These are phyloP conservation scores for Podocnemis expansa DNA, from an alignment of 2,113 vertebrate genomes.

Conservation along the genomic window DNA sequence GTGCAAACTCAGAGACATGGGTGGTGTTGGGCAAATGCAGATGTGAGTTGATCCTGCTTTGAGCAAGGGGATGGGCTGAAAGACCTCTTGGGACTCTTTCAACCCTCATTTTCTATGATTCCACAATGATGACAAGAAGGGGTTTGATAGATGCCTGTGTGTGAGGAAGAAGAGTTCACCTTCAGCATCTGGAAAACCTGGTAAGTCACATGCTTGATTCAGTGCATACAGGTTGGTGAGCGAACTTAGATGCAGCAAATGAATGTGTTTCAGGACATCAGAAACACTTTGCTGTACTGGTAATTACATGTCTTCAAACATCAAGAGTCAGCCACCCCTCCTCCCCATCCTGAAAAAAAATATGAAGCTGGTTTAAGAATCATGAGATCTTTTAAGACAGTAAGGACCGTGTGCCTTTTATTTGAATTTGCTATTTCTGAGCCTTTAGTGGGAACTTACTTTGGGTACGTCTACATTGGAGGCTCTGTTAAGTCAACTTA, in stretches of 20 bases:
- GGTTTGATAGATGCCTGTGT: background rate
- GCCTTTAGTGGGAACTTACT: background rate
- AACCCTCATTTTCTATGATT: no score
- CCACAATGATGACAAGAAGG: background rate
- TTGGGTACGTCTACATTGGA: no score
- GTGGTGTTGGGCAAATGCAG: background rate
- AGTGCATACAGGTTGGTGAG: background rate
- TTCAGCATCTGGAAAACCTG: background rate
- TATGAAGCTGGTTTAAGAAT: background rate
- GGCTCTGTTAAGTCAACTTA: no score
- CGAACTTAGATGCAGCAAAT: background rate
- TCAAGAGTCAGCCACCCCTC: background rate
- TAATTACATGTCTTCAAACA: background rate
- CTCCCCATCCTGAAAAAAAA: background rate
- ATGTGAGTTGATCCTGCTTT: no score
- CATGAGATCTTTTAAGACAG: accelerated
- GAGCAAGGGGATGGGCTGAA: no score
- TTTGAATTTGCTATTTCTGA: background rate
- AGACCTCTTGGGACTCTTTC: no score
- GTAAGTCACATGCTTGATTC: background rate
- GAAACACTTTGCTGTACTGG: background rate
- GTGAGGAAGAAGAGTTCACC: background rate
- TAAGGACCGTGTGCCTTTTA: accelerated
- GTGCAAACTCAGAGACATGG: background rate
- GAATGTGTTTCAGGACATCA: background rate